Evolutionary conservation across 2,888 invertebrate genomes (phyloP), one percentile per base, ranked within the genome.

Genomic region (Zhengitettix transpicula): DNA sequence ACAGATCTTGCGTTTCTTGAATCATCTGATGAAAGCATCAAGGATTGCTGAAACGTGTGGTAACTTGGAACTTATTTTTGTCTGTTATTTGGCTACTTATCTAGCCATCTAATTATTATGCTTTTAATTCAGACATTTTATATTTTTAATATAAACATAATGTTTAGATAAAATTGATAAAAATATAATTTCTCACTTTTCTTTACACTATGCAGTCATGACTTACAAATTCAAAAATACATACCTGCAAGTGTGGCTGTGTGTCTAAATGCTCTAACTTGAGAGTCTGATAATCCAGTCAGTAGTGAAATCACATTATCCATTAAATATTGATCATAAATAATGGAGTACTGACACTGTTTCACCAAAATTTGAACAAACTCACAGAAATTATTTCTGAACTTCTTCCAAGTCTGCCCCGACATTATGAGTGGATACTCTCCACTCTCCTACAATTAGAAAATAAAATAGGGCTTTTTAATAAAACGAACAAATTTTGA

Each of bases 291-390:
- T 56, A 99, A 78, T 0, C 96, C 97, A 14, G 97, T 99, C 57
- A 99, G 79, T 60, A 99, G 77, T 0, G 98, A 97, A 68, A 99
- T 97, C 11, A 99, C 88, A 72, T 95, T 96, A 74, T 99, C 99
- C 96, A 99, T 98, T 65, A 99, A 79, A 74, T 94, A 96, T 73
- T 97, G 96, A 75, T 99, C 99, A 68, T 98, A 99, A 70, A 99
- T 97, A 65, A 99, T 98, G 58, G 94, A 93, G 76, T 97, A 95
- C 73, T 99, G 98, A 71, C 97, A 98, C 75, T 97, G 96, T 65
- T 92, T 89, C 55, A 99, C 96, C 61, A 99, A 77, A 0, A 93
- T 89, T 75, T 93, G 93, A 10, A 99, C 92, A 75, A 99, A 98
- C 73, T 98, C 98, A 71, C 95, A 96, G 73, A 98, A 96, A 74